Evolutionary conservation across 1,140 invertebrate genomes (phyloP), one percentile per base, ranked within the genome.

Genomic region (Eciton burchellii): DNA sequence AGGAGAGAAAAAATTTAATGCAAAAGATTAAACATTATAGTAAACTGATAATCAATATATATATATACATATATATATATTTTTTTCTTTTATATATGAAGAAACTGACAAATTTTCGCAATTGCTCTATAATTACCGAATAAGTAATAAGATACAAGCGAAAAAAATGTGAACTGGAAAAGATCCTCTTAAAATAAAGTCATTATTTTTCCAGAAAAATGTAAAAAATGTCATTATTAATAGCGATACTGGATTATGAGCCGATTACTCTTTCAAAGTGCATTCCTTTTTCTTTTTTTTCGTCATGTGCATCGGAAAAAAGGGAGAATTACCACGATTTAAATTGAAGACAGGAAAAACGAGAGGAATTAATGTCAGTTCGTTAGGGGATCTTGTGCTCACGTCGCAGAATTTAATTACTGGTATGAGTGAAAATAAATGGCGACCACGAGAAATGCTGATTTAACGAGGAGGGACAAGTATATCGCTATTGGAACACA

Each of bases 281-380:
- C n/a, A 12, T 21, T 56, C 16, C n/a, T 68, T 52, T 43, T 56
- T 21, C 43, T 12, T 19, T 68, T 52, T 43, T 56, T 41, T 56
- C 19, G 2, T 54, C 47, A 0, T 52, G 3, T 21, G 14, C 12
- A 29, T 26, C 9, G 16, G 73, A 52, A 47, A 68, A 68, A 24
- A 52, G n/a, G 49, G 3, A 70, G 56, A 79, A 79, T 79, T 29
- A 70, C 68, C 26, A 26, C 29, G 21, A 35, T 79, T 79, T 16
- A 65, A 76, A 54, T 76, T 12, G n/a, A 12, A 56, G 65, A 8
- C 35, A 49, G 56, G 63, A 29, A 79, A 70, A 49, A 45, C n/a
- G 35, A 79, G 74, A 70, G 21, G 56, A 79, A 79, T 79, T 79
- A 70, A 79, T 79, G 63, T 19, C 35, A 68, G 74, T 79, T 79